Evolutionary conservation across 2,113 vertebrate genomes (phyloP).

Genomic region (Pangasianodon gigas): DNA sequence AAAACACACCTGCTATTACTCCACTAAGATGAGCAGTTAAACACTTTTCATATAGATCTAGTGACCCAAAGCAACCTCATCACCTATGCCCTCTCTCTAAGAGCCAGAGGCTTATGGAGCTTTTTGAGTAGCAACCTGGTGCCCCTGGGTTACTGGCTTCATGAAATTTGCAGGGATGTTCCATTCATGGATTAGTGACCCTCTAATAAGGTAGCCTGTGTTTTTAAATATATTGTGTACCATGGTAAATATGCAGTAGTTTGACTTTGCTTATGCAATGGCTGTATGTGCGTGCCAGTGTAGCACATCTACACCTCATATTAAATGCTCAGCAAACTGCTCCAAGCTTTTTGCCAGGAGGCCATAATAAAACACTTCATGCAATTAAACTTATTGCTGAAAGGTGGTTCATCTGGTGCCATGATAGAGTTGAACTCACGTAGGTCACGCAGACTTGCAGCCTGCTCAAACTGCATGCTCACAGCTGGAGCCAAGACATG

Average conservation of each 20-base stretch:
- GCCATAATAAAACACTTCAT: not conserved
- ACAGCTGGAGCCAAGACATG: not conserved
- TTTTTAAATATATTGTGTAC: not conserved
- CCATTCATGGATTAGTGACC: not conserved
- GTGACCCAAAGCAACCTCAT: constrained; percentile 1
- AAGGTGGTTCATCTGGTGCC: constrained; percentile 47
- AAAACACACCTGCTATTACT: not conserved
- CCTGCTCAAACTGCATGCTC: constrained; percentile 35
- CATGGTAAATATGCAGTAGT: not conserved
- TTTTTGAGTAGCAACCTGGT: not conserved
- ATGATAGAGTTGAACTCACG: constrained; percentile 72
- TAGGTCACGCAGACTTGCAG: constrained; percentile 76
- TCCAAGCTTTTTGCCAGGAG: not conserved
- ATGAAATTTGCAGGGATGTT: not conserved
- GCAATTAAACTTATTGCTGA: constrained; percentile 64
- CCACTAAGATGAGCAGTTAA: not conserved
- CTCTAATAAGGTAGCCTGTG: not conserved
- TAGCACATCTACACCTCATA: not conserved
- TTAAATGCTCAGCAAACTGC: constrained; percentile 8
- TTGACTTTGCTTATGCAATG: not conserved
- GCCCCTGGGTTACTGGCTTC: not conserved
- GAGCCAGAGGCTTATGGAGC: not conserved
- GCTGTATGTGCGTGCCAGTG: not conserved
- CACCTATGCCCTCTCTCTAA: not conserved
- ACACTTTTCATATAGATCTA: not conserved